These are phyloP conservation scores for Antheraea yamamai DNA, from an alignment of 2,888 invertebrate species.

Conservation along the genomic window DNA sequence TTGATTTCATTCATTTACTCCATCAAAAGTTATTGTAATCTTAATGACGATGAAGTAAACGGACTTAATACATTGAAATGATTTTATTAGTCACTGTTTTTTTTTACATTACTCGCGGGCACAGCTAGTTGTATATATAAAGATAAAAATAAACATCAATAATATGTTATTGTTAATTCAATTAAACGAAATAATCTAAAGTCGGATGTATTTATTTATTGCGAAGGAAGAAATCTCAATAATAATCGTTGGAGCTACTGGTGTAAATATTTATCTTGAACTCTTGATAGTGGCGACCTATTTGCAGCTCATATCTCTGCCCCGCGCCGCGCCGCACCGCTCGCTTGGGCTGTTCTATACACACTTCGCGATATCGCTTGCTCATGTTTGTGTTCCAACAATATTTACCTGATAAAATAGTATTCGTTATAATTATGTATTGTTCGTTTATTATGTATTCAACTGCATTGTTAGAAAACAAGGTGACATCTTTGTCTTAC, in stretches of 20 bases:
- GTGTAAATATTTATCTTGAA: slow-evolving; percentile 21
- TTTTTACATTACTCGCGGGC: too few relatives aligned
- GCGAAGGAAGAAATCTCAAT: background rate
- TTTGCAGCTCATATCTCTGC: slow-evolving; percentile 25
- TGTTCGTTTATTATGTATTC: slow-evolving; percentile 7
- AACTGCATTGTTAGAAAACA: slow-evolving; percentile 4
- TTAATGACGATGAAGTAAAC: too few relatives aligned
- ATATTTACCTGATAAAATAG: slow-evolving; percentile 1
- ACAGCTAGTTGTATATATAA: too few relatives aligned
- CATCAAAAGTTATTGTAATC: too few relatives aligned
- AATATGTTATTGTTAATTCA: background rate
- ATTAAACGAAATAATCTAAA: slow-evolving; percentile 4
- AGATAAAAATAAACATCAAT: background rate
- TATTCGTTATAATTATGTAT: slow-evolving; percentile 2
- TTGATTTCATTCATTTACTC: too few relatives aligned
- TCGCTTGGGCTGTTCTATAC: background rate
- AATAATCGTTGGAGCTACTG: slow-evolving; percentile 20
- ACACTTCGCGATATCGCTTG: slow-evolving; percentile 7
- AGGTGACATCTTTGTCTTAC: slow-evolving; percentile 1
- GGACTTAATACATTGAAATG: too few relatives aligned
- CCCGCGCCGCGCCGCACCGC: background rate
- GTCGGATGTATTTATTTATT: slow-evolving; percentile 1
- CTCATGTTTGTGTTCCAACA: background rate
- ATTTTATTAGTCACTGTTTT: too few relatives aligned
- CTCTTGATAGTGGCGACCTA: slow-evolving; percentile 35